Conservation (phyloP, 2,797 vertebrate genomes). For the Etheostoma perlongum region DNA sequence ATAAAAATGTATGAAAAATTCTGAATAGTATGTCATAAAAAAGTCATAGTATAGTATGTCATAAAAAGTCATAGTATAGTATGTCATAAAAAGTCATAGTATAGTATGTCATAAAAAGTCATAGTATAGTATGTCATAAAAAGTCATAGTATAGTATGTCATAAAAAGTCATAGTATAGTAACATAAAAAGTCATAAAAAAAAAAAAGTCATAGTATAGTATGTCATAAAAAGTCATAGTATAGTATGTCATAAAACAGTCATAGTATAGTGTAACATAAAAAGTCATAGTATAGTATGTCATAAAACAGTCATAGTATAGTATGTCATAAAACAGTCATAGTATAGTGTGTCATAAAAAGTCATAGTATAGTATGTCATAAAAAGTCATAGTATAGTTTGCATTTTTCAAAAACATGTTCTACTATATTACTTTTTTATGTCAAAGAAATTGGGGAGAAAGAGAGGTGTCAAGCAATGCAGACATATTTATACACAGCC, state of each 20-base stretch:
- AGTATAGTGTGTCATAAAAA: too few relatives aligned
- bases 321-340: too few relatives aligned
- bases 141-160: background rate
- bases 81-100: background rate
- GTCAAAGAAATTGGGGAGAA: too few relatives aligned
- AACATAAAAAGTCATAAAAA: background rate
- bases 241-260: background rate
- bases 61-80: background rate
- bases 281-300: too few relatives aligned
- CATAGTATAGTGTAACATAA: too few relatives aligned
- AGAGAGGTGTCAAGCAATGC: background rate
- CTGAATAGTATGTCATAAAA: too few relatives aligned
- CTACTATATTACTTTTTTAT: too few relatives aligned
- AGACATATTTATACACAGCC: background rate
- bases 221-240: background rate
- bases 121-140: background rate
- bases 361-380: too few relatives aligned
- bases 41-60: background rate
- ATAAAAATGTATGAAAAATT: too few relatives aligned
- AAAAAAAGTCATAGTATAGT: background rate
- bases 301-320: too few relatives aligned
- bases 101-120: background rate
- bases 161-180: background rate
- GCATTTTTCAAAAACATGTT: too few relatives aligned
- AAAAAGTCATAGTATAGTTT: too few relatives aligned